These are phyloP conservation scores for Galemys pyrenaicus DNA, from an alignment of 2,113 vertebrate genomes.

Conservation along the genomic window DNA sequence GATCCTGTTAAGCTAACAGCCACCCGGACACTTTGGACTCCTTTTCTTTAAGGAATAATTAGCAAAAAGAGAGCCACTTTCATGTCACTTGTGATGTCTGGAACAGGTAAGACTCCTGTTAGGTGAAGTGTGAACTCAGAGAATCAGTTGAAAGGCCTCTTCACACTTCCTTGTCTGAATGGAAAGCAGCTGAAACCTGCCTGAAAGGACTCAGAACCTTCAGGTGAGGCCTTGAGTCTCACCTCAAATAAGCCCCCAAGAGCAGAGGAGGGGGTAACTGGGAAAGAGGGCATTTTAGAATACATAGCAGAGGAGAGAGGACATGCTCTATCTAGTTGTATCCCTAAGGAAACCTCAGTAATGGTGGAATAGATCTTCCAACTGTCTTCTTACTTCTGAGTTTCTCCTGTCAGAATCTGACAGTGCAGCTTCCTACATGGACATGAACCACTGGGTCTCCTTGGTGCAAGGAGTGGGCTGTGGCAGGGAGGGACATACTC, in stretches of 20 bases:
- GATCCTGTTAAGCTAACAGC: no score
- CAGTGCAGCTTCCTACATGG: not conserved
- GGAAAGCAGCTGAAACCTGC: not conserved
- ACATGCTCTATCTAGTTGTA: no score
- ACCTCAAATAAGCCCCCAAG: not conserved
- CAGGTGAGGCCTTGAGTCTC: not conserved
- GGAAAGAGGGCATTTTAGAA: not conserved
- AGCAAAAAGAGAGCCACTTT: not conserved
- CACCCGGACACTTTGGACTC: not conserved
- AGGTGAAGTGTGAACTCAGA: not conserved
- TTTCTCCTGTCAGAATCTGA: not conserved
- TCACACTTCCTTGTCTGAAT: not conserved
- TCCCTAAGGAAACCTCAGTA: no score
- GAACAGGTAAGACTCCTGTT: not conserved
- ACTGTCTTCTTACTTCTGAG: not conserved
- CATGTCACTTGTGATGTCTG: not conserved
- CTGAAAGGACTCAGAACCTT: not conserved
- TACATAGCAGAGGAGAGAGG: not conserved
- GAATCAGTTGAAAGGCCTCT: not conserved
- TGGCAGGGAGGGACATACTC: not conserved
- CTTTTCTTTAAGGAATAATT: not conserved
- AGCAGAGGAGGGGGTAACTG: not conserved
- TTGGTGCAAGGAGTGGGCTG: no score
- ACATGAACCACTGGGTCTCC: not conserved
- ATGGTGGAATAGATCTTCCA: not conserved